Conservation (phyloP, 1,140 invertebrate genomes). For the Bombus turneri region DNA sequence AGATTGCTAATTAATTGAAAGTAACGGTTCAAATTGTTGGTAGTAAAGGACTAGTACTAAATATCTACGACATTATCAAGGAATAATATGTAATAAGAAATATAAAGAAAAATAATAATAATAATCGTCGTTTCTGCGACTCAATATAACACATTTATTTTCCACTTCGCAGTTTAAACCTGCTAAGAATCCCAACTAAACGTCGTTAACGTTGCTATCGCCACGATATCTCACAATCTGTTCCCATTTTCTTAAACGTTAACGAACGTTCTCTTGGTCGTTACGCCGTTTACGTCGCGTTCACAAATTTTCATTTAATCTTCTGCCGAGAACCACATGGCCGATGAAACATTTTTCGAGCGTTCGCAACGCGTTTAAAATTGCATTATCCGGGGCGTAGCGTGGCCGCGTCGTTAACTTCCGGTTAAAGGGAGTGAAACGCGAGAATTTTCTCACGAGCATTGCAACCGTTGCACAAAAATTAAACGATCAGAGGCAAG, state of each 20-base stretch:
- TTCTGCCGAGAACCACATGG: background rate
- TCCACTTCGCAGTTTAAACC: background rate
- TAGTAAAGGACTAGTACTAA: no score
- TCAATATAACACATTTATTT: background rate
- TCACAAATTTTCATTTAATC: slow-evolving; percentile 11
- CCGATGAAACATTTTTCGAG: background rate
- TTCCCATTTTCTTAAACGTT: background rate
- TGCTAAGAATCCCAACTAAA: background rate
- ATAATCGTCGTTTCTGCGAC: background rate
- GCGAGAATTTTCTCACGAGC: background rate
- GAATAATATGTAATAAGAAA: no score
- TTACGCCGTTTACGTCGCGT: background rate
- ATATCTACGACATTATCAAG: no score
- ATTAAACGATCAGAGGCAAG: background rate
- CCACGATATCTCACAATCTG: background rate
- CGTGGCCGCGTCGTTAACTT: slow-evolving; percentile 9
- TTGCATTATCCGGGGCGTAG: slow-evolving; percentile 2
- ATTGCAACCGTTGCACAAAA: background rate
- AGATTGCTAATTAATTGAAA: no score
- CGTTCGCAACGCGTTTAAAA: slow-evolving; percentile 26
- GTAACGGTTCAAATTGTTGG: no score
- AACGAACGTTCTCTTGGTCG: background rate
- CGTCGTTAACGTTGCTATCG: no score
- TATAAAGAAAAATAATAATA: no score
- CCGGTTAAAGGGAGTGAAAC: background rate